Base-by-base conservation (phyloP, 2,113 vertebrate species). In the Nesogale talazaci region DNA sequence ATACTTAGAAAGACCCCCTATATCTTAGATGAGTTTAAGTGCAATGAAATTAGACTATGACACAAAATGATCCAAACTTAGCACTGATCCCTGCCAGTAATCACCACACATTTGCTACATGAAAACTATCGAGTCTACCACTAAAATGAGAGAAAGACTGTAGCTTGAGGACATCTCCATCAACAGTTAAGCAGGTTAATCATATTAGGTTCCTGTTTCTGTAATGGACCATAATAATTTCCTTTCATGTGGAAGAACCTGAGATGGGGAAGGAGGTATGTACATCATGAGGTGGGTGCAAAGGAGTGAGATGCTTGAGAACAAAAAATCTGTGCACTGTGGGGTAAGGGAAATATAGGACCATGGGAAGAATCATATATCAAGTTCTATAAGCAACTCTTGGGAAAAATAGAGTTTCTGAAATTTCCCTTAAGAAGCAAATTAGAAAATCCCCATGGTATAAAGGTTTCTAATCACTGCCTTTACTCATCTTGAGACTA, bases 401-500 rank as follows among this genome's bases (percentile, higher is more conserved):
- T 52, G 85, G 84, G 9, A 34, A 83, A 81, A 93, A 78, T 3
- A 89, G 3, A 15, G 70, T 75, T 69, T 75, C 2, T 77, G 16
- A 34, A 93, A 78, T 88, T 38, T 69, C 29, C 81, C 23, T 84
- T 0, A 19, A 90, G 56, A 72, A 91, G 57, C 25, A 86, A 95
- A 94, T 95, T 3, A 94, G 23, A 93, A 93, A 96, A 94, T 94
- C 52, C 17, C 77, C 87, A 8, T 8, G 61, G 74, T 38, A 4
- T 88, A 80, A 90, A 75, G 31, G 31, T 34, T 95, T 96, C 89
- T 92, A 67, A 95, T 78, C 72, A 88, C 65, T 74, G 10, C 1
- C 82, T 97, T 25, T 88, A 77, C 65, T 84, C 40, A 72, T 96
- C 91, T 96, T 94, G 38, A 86, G 77, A 72, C 3, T 91, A 80